phyloP scores from a whole-genome alignment of 2,888 invertebrate genomes.

The Carabus problematicus region DNA sequence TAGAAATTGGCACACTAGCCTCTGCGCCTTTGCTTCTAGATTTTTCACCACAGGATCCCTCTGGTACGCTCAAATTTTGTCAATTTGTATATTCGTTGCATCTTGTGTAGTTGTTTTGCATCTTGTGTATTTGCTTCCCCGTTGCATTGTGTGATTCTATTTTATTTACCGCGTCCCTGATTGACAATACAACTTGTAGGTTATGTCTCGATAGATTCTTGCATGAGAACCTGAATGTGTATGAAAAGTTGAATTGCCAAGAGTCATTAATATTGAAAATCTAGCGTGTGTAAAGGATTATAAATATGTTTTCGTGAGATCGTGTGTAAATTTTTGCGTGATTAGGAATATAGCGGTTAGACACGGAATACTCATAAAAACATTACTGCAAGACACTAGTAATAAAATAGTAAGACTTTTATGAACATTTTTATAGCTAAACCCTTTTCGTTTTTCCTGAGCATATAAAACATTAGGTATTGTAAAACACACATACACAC shows the following conservation, averaged over 20 bases:
- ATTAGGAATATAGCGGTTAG: conserved; percentile 1
- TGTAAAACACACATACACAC: conserved; percentile 22
- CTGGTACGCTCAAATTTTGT: conserved; percentile 56
- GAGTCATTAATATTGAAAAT: background rate
- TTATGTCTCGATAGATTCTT: background rate
- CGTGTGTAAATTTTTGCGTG: conserved; percentile 11
- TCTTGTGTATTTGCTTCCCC: background rate
- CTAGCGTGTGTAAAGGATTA: background rate
- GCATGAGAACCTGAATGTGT: background rate
- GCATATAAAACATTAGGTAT: conserved; percentile 25
- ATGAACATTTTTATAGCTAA: conserved; percentile 30
- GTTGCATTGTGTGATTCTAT: background rate
- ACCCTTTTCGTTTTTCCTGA: conserved; percentile 22
- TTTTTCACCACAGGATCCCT: conserved; percentile 60
- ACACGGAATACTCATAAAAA: conserved; percentile 19
- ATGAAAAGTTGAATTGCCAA: background rate
- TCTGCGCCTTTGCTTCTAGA: conserved; percentile 61
- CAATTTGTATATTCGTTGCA: conserved; percentile 8
- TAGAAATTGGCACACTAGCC: conserved; percentile 50
- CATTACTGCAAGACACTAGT: conserved; percentile 10
- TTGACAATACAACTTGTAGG: background rate
- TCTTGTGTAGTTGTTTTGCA: conserved; percentile 1
- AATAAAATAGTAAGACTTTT: conserved; percentile 24
- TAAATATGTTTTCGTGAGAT: conserved; percentile 3
- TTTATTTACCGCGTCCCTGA: background rate